These are phyloP conservation scores for Mythimna vitellina DNA, from an alignment of 2,888 invertebrate genomes.

Conservation along the genomic window DNA sequence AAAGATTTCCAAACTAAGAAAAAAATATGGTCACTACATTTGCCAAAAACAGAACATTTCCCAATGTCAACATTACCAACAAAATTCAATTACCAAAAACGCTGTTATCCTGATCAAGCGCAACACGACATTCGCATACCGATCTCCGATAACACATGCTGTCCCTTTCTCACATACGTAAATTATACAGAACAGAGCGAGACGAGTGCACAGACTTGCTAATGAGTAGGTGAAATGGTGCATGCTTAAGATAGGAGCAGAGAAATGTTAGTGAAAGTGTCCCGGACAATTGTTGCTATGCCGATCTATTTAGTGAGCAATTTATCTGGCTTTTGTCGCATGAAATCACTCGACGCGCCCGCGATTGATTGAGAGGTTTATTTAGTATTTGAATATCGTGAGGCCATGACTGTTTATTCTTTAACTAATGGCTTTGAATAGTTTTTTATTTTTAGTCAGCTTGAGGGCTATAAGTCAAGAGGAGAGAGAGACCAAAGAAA, in stretches of 20 bases:
- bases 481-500: too few species aligned
- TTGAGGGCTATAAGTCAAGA: too few species aligned
- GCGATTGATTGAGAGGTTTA: conserved; percentile 40
- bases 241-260: conserved; percentile 71
- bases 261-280: conserved; percentile 79
- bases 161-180: conserved; percentile 70
- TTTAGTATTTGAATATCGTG: conserved; percentile 33
- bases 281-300: conserved; percentile 53
- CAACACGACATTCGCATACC: conserved; percentile 72
- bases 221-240: conserved; percentile 82
- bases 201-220: conserved; percentile 71
- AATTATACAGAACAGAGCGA: conserved; percentile 72
- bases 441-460: conserved; percentile 7
- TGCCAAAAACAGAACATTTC: conserved; percentile 15
- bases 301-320: conserved; percentile 47
- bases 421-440: conserved; percentile 27
- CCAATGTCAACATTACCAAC: conserved; percentile 18
- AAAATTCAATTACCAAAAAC: conserved; percentile 59
- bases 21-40: not conserved
- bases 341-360: conserved; percentile 42
- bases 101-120: conserved; percentile 67
- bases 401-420: conserved; percentile 31
- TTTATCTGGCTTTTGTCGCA: conserved; percentile 51
- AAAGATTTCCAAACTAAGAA: too few species aligned
- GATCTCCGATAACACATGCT: conserved; percentile 72